These are phyloP conservation scores for Augiades crinisus DNA, from an alignment of 2,888 invertebrate species.

Conservation along the genomic window DNA sequence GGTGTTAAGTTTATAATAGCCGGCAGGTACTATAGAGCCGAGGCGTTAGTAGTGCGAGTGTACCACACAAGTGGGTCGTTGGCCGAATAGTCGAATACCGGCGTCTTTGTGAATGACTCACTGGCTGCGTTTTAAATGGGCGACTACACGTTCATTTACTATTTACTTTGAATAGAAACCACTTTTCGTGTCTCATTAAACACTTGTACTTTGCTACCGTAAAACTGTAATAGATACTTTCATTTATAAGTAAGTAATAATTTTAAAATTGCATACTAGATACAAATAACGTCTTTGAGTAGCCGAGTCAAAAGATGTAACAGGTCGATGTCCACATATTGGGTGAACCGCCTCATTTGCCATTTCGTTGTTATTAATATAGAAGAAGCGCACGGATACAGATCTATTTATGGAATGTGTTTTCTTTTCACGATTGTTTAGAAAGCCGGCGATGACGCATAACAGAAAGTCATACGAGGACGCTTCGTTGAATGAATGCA, in stretches of 20 bases:
- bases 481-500: constrained; percentile 63
- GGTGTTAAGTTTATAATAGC: constrained; percentile 30
- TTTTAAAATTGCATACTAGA: too few relatives aligned
- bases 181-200: background rate
- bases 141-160: constrained; percentile 43
- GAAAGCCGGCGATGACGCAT: constrained; percentile 45
- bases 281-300: too few relatives aligned
- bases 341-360: background rate
- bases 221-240: background rate
- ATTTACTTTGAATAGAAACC: constrained; percentile 30
- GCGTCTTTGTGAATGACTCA: constrained; percentile 62
- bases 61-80: constrained; percentile 66
- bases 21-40: constrained; percentile 30
- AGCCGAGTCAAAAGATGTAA: too few relatives aligned
- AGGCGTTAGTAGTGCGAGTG: constrained; percentile 36
- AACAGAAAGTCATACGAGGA: constrained; percentile 50
- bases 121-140: constrained; percentile 49
- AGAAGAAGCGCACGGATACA: constrained; percentile 9
- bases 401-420: constrained; percentile 18
- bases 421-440: constrained; percentile 29
- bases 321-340: background rate
- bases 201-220: background rate
- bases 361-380: constrained; percentile 5
- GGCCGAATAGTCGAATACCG: constrained; percentile 74
- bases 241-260: background rate